phyloP scores from a whole-genome alignment of 1,140 invertebrate species.

The Berghia stephanieae region DNA sequence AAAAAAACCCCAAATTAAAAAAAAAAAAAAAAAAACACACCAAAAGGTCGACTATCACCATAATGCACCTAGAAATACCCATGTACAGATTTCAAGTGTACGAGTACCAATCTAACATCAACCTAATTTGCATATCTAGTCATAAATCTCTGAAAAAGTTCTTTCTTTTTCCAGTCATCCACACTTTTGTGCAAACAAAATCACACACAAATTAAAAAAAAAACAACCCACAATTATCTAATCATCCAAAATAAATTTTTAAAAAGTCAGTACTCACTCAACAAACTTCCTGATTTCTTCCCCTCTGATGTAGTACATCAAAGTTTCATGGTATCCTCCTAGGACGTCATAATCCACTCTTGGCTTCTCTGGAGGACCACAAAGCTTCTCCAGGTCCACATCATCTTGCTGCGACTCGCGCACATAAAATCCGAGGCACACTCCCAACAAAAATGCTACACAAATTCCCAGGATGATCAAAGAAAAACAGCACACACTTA shows the following conservation, averaged over 20 bases:
- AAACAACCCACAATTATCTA: background rate
- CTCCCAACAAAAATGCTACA: constrained; percentile 20
- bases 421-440: constrained; percentile 29
- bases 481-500: constrained; percentile 22
- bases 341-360: background rate
- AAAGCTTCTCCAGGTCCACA: background rate
- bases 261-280: background rate
- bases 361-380: background rate
- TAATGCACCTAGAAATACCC: too few species aligned
- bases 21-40: too few species aligned
- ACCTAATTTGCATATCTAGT: background rate
- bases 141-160: background rate
- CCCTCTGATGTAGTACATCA: constrained; percentile 24
- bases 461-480: constrained; percentile 18
- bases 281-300: constrained; percentile 20
- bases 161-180: background rate
- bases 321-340: background rate
- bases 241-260: background rate
- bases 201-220: background rate
- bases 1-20: too few species aligned
- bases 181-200: too few species aligned
- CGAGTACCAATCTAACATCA: background rate
- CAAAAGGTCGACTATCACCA: too few species aligned
- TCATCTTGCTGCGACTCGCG: constrained; percentile 11
- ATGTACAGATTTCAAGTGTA: too few species aligned